Base-by-base conservation (phyloP, 2,888 invertebrate genomes). In the Drosophila crucigera region DNA sequence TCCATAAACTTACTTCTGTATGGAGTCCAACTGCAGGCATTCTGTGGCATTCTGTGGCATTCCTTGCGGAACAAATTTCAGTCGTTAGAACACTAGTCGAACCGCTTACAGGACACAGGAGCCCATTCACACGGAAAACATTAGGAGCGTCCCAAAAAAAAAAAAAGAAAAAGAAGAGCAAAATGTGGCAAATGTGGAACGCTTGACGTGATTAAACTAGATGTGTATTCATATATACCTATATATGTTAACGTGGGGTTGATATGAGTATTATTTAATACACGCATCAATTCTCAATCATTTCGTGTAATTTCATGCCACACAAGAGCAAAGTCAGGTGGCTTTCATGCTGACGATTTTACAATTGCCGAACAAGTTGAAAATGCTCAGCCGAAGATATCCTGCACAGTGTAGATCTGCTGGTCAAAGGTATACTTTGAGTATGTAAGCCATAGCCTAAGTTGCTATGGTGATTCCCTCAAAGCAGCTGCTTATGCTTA, bases 281-380 rank as follows among this genome's bases (percentile, higher is more conserved):
- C 55, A 50, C 55, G 28, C 76, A 78, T 76, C 72, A 61, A 72
- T 76, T 80, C 61, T 53, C 60, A 76, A 72, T 80, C 63, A 69
- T 66, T 58, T 66, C 62, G 61, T 72, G 50, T 54, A 35, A 63
- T 68, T 65, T 80, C 60, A 76, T 68, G 28, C 50, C 50, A 47
- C 49, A 33, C 39, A 28, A 0, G 22, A 31, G n/a, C 63, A 43
- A 43, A 56, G 22, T n/a, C 56, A 56, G 54, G 54, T 66, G 66
- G 28, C 41, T 52, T 31, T 39, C 35, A 52, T 39, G 66, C 71
- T 66, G 72, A 76, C 68, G 76, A 69, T 72, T 72, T 75, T 76
- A 58, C 64, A 72, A 80, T 78, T 80, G 80, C 7, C 52, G 43
- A 37, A 37, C 33, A 39, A 30, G 52, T 28, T 11, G 4, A 7